phyloP scores from a whole-genome alignment of 2,888 invertebrate genomes.

The Hemaris fuciformis region DNA sequence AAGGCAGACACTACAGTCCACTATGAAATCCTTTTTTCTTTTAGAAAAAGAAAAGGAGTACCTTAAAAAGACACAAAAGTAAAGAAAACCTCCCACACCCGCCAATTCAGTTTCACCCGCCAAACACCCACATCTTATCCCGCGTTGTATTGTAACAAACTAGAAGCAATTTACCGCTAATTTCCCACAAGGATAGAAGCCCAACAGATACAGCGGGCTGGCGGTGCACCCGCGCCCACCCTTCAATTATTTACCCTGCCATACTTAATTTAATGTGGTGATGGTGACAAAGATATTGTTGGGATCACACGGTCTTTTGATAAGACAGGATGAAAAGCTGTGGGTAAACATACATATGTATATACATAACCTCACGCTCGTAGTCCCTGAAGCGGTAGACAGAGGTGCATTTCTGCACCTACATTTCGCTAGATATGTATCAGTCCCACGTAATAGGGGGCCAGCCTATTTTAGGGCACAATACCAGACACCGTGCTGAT shows the following conservation, averaged over 20 bases:
- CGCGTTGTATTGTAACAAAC: constrained; percentile 27
- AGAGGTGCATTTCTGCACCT: no score
- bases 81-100: neutral
- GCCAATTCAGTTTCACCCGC: neutral
- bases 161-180: constrained; percentile 44
- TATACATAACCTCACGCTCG: no score
- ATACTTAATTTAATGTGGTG: neutral
- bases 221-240: neutral
- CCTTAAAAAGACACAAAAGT: neutral
- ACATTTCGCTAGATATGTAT: no score
- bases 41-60: no score
- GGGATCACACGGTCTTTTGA: neutral
- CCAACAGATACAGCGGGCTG: constrained; percentile 5
- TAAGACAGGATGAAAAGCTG: no score
- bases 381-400: no score
- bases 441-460: no score
- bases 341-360: no score
- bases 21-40: no score
- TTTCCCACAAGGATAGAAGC: constrained; percentile 43
- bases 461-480: no score
- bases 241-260: neutral
- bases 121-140: constrained; percentile 13
- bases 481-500: no score
- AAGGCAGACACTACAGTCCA: no score
- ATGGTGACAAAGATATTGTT: neutral